phyloP scores from a whole-genome alignment of 2,113 vertebrate genomes.

The Sardina pilchardus region DNA sequence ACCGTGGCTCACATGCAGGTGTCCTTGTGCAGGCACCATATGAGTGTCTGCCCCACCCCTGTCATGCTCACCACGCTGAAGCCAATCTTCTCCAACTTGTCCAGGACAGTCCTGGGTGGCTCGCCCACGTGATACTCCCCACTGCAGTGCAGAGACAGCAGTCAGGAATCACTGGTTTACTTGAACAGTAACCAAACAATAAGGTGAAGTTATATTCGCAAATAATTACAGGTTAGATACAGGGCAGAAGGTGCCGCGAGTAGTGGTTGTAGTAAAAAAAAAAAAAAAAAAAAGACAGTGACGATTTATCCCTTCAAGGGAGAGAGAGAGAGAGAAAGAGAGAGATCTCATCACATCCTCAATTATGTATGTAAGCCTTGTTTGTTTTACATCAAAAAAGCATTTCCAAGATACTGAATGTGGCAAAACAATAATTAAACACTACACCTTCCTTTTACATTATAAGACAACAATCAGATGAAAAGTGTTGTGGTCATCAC shows the following conservation, averaged over 20 bases:
- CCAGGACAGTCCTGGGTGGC: slow-evolving; percentile 83
- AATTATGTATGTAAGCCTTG: neutral
- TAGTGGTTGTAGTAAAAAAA: neutral
- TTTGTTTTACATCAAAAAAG: slow-evolving; percentile 7
- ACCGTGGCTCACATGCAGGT: slow-evolving; percentile 36
- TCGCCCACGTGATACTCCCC: slow-evolving; percentile 90
- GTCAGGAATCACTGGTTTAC: slow-evolving; percentile 45
- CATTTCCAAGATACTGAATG: neutral
- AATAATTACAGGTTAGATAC: neutral
- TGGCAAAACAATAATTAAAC: neutral
- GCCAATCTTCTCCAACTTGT: slow-evolving; percentile 89
- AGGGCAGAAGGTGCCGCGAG: neutral
- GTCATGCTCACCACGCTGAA: slow-evolving; percentile 91
- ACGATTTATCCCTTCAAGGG: neutral
- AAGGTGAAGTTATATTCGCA: neutral
- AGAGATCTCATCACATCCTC: neutral
- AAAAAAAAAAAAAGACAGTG: neutral
- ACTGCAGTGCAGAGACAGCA: slow-evolving; percentile 73
- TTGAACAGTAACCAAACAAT: neutral
- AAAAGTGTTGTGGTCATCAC: neutral
- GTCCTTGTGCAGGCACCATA: slow-evolving; percentile 96
- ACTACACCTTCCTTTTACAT: neutral
- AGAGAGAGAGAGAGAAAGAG: neutral
- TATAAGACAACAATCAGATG: neutral
- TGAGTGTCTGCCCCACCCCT: slow-evolving; percentile 91